A percentile compares a stretch with the other conserved stretches of the same genome.
phyloP scores from a whole-genome alignment of 2,113 vertebrate genomes.

The Passer montanus region DNA sequence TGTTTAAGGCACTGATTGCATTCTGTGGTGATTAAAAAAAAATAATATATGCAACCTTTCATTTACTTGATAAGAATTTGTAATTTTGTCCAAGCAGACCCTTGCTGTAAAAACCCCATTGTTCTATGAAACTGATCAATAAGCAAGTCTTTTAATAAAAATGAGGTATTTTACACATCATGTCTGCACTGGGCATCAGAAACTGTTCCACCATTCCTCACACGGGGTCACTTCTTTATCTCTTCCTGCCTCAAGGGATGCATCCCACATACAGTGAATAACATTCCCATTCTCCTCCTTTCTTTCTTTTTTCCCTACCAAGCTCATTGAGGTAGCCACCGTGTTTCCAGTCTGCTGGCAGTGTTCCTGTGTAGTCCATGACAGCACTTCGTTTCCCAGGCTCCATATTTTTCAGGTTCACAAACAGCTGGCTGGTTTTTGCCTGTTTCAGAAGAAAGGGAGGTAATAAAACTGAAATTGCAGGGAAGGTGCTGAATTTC shows the following conservation, averaged over 20 bases:
- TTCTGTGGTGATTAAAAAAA: not conserved
- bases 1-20: not conserved
- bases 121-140: not conserved
- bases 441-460: constrained; percentile 65
- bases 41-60: not conserved
- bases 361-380: constrained; percentile 82
- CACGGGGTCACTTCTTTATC: not conserved
- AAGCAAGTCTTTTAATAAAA: not conserved
- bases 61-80: not conserved
- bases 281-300: not conserved
- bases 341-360: constrained; percentile 95
- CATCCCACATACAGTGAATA: not conserved
- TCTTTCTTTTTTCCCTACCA: constrained; percentile 70
- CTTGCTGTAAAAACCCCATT: not conserved
- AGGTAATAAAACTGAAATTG: not conserved
- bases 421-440: constrained; percentile 87
- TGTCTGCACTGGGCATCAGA: not conserved
- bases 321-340: constrained; percentile 88
- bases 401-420: constrained; percentile 85
- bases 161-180: not conserved
- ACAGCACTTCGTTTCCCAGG: constrained; percentile 76
- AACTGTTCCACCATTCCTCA: not conserved
- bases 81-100: not conserved
- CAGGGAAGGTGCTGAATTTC: not conserved
- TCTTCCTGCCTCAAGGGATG: not conserved